Evolutionary conservation across 1,140 invertebrate genomes (phyloP), one percentile per base, ranked within the genome.

Genomic region (Cotesia chilonis): DNA sequence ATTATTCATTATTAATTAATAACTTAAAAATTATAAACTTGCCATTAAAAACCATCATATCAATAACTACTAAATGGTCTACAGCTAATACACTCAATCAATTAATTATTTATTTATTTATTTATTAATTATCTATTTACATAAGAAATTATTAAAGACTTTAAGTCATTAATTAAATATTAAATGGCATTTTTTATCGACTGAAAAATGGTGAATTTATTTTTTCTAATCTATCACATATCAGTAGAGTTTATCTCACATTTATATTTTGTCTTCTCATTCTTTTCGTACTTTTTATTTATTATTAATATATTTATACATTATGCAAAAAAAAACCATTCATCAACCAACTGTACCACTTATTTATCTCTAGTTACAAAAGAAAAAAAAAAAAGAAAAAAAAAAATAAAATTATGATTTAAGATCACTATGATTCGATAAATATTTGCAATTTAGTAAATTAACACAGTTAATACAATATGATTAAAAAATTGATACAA

Each of bases 21-120:
- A 57, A 28, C 38, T 52, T n/a, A 54, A 57, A 67, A 66, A 66
- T 72, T 72, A 72, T 37, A 67, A 57, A 66, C 37, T 72, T 72
- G 51, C 35, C 51, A 67, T 54, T 67, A 35, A 47, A 57, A 66
- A 67, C 41, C 60, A 55, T 35, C 70, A 3, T 35, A 47, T 54
- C 63, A 47, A 47, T 68, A 1, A 17, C 63, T 66, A 66, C 60
- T 35, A 47, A 71, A 71, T 61, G 64, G 36, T 66, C 63, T 51
- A 66, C n/a, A 59, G 35, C 28, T 61, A 61, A 5, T 17, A 35
- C 17, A 61, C 60, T 28, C 41, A 47, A 47, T 47, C 6, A 47
- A 28, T 63, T 63, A 36, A 3, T n/a, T 41, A 12, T n/a, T 63
- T 63, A 12, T 63, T 63, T 61, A 35, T 55, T 55, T 14, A n/a